A percentile compares a stretch with the other conserved stretches of the same genome.
Evolutionary conservation across 2,888 invertebrate genomes (phyloP).

Genomic region (Chrysina gloriosa): DNA sequence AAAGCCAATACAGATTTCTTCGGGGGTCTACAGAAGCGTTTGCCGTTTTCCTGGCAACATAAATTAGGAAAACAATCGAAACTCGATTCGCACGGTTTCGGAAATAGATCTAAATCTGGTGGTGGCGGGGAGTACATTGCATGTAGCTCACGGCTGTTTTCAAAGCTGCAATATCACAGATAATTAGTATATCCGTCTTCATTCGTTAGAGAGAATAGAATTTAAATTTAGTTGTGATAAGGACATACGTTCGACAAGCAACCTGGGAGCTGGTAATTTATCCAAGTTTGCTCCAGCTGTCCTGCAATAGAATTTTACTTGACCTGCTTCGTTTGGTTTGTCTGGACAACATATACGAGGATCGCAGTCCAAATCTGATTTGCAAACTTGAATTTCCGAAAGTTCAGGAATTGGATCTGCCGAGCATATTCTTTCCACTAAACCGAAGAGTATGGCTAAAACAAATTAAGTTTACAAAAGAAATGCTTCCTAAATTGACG

Average conservation of each 20-base stretch:
- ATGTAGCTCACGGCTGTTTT: constrained; percentile 70
- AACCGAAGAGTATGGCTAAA: constrained; percentile 74
- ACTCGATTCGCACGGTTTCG: constrained; percentile 76
- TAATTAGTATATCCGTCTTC: no score
- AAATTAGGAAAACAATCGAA: constrained; percentile 84
- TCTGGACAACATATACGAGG: constrained; percentile 83
- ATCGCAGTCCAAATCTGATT: constrained; percentile 77
- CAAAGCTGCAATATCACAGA: constrained; percentile 56
- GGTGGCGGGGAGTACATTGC: constrained; percentile 80
- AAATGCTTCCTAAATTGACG: no score
- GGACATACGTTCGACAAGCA: constrained; percentile 71
- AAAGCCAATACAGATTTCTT: constrained; percentile 76
- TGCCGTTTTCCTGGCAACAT: constrained; percentile 81
- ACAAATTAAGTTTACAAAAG: no score
- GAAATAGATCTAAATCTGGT: constrained; percentile 76
- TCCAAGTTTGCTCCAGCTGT: constrained; percentile 77
- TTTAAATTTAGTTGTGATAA: not conserved
- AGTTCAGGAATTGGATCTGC: constrained; percentile 76
- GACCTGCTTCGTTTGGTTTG: constrained; percentile 57
- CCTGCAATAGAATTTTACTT: constrained; percentile 75
- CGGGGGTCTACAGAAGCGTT: constrained; percentile 79
- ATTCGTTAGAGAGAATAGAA: no score
- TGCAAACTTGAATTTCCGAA: constrained; percentile 76
- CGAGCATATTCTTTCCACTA: constrained; percentile 79
- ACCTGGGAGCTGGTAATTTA: constrained; percentile 71